Evolutionary conservation across 2,888 invertebrate genomes (phyloP).

Genomic region (Ceriagrion tenellum): DNA sequence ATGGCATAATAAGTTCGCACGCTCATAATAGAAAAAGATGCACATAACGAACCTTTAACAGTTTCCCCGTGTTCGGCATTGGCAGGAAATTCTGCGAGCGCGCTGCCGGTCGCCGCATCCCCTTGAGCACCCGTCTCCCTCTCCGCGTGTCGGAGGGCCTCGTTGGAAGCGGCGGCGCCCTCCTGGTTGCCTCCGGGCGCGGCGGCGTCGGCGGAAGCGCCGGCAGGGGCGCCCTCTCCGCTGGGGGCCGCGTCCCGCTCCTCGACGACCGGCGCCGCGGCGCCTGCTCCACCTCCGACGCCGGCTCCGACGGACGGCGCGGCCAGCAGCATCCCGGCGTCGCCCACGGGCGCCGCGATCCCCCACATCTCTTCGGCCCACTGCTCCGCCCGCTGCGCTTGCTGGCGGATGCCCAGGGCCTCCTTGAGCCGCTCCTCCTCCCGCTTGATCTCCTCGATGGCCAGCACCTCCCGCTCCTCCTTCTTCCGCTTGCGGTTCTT

Average conservation of each 20-base stretch:
- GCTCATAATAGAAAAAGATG: no score
- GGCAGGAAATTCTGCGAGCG: background rate
- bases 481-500: slow-evolving; percentile 42
- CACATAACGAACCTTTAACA: slow-evolving; percentile 33
- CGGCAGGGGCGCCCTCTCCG: background rate
- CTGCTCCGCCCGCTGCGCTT: slow-evolving; percentile 47
- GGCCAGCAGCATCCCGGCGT: background rate
- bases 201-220: background rate
- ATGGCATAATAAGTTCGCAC: no score
- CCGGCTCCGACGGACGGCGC: background rate
- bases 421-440: slow-evolving; percentile 68
- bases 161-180: background rate
- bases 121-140: background rate
- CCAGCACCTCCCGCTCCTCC: slow-evolving; percentile 34
- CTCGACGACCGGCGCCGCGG: background rate
- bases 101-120: background rate
- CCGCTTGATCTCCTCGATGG: slow-evolving; percentile 68
- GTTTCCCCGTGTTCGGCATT: background rate
- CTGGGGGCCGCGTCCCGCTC: background rate
- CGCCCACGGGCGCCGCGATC: background rate
- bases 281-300: background rate
- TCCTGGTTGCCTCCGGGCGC: background rate
- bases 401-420: slow-evolving; percentile 45
- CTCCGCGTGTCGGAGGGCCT: background rate
- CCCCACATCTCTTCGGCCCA: slow-evolving; percentile 60